Conservation (phyloP, 2,888 invertebrate species). For the Nomada ferruginata region DNA sequence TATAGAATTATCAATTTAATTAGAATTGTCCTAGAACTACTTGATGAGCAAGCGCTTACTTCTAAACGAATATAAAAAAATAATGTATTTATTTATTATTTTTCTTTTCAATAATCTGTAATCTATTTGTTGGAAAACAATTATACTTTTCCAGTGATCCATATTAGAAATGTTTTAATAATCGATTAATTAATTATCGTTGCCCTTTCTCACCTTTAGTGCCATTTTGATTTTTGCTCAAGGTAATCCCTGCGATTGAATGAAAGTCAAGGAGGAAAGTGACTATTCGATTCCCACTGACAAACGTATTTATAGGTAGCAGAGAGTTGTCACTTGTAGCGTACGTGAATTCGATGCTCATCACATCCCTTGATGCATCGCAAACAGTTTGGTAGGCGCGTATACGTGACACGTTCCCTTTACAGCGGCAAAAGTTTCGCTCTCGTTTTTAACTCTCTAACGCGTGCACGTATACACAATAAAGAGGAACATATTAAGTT, state of each 20-base stretch:
- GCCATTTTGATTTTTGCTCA: conserved; percentile 56
- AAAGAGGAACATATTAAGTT: neutral
- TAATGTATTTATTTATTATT: too few relatives aligned
- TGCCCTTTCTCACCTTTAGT: conserved; percentile 63
- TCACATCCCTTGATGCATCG: conserved; percentile 74
- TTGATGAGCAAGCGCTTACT: too few relatives aligned
- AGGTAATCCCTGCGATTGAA: conserved; percentile 32
- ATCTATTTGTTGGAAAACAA: too few relatives aligned
- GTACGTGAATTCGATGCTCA: conserved; percentile 47
- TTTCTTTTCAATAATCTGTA: too few relatives aligned
- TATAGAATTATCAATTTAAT: too few relatives aligned
- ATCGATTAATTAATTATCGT: neutral
- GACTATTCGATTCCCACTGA: conserved; percentile 69
- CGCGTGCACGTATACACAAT: neutral
- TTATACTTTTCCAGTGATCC: too few relatives aligned
- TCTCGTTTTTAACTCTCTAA: conserved; percentile 48
- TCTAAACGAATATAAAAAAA: too few relatives aligned
- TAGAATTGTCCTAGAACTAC: too few relatives aligned
- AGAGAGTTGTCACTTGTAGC: conserved; percentile 53
- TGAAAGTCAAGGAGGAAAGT: conserved; percentile 71
- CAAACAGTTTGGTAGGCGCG: conserved; percentile 66
- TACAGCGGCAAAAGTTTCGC: conserved; percentile 75
- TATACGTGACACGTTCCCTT: conserved; percentile 66
- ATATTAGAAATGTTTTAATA: neutral
- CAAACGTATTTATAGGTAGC: conserved; percentile 80